Conservation (phyloP, 1,140 invertebrate genomes). For the Melitaea cinxia region DNA sequence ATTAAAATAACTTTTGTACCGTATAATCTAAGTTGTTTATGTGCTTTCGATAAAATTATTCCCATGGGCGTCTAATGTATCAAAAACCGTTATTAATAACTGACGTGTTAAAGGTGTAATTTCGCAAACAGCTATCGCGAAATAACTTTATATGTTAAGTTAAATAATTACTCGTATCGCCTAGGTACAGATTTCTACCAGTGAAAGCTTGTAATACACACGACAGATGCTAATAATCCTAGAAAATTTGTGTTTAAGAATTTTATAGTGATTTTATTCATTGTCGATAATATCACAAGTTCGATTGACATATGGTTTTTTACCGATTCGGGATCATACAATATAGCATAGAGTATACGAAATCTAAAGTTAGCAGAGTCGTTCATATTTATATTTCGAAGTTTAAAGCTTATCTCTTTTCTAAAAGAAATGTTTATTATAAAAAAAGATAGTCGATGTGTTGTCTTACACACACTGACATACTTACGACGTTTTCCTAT, state of each 20-base stretch:
- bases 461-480: too few relatives aligned
- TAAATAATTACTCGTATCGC: conserved; percentile 39
- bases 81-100: conserved; percentile 64
- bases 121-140: conserved; percentile 58
- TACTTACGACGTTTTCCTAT: too few relatives aligned
- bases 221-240: not conserved
- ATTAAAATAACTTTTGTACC: conserved; percentile 49
- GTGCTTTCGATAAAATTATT: conserved; percentile 64
- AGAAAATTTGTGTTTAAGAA: not conserved
- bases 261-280: not conserved
- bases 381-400: too few relatives aligned
- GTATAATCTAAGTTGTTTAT: conserved; percentile 54
- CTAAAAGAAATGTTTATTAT: too few relatives aligned
- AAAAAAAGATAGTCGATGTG: too few relatives aligned
- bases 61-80: conserved; percentile 63
- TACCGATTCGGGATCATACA: too few relatives aligned
- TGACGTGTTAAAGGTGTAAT: conserved; percentile 58
- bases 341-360: too few relatives aligned
- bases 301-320: too few relatives aligned
- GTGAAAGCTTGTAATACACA: conserved; percentile 15
- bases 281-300: too few relatives aligned
- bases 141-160: conserved; percentile 46
- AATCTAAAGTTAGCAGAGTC: too few relatives aligned
- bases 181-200: conserved; percentile 28
- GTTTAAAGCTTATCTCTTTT: too few relatives aligned